Conservation (phyloP, 2,888 invertebrate genomes). For the Geophilus truncorum region DNA sequence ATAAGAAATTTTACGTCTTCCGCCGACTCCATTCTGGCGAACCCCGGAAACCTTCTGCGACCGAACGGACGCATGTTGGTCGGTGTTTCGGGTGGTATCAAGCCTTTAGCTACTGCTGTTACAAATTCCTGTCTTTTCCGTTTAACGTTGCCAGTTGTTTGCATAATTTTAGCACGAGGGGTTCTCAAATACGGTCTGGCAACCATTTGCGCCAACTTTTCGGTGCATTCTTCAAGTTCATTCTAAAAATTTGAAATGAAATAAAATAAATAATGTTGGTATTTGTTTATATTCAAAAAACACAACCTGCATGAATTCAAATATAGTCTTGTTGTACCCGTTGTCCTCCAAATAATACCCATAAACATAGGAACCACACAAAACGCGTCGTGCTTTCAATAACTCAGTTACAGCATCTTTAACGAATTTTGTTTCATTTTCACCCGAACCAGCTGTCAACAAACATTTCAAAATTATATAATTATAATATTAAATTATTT, state of each 20-base stretch:
- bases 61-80: conserved; percentile 55
- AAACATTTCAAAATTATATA: background rate
- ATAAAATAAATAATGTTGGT: no score
- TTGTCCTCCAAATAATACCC: conserved; percentile 62
- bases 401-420: conserved; percentile 62
- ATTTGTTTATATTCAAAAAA: no score
- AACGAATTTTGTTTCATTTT: conserved; percentile 53
- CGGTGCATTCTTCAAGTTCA: conserved; percentile 62
- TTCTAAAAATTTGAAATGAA: no score
- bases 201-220: conserved; percentile 62
- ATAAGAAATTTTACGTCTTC: conserved; percentile 54
- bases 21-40: conserved; percentile 46
- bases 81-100: conserved; percentile 59
- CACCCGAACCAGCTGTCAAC: conserved; percentile 32
- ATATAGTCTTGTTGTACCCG: conserved; percentile 61
- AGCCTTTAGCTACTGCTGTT: conserved; percentile 57
- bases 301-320: conserved; percentile 62
- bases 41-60: conserved; percentile 49
- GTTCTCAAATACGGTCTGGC: conserved; percentile 60
- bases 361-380: conserved; percentile 64
- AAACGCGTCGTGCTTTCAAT: conserved; percentile 58
- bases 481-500: background rate
- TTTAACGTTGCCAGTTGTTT: conserved; percentile 57
- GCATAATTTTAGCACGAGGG: conserved; percentile 59
- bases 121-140: conserved; percentile 61